A percentile compares a stretch with the other conserved stretches of the same genome.
These are phyloP conservation scores for Chymomyza costata DNA, from an alignment of 1,140 invertebrate species.

Conservation along the genomic window DNA sequence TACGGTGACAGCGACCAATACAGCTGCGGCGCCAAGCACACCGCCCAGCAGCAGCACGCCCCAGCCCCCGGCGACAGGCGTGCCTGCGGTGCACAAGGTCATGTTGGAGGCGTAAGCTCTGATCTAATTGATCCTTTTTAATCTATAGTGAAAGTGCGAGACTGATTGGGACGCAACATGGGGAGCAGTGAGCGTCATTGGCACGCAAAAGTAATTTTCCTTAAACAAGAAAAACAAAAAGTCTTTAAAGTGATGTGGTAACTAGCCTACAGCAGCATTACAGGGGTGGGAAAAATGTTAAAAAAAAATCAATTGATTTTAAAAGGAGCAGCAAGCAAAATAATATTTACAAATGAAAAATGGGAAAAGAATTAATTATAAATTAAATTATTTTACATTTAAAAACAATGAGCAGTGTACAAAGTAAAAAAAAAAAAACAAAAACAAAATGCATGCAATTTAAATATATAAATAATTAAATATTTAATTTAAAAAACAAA, in stretches of 20 bases:
- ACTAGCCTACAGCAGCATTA: constrained; percentile 29
- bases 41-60: constrained; percentile 40
- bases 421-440: constrained; percentile 29
- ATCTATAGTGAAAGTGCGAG: constrained; percentile 5
- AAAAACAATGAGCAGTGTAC: constrained; percentile 34
- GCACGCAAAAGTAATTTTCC: constrained; percentile 11
- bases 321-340: constrained; percentile 36
- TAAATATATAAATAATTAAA: constrained; percentile 55
- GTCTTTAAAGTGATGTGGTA: neutral
- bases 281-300: constrained; percentile 17
- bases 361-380: constrained; percentile 10
- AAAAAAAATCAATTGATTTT: constrained; percentile 2
- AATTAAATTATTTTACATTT: constrained; percentile 7
- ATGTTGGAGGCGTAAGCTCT: constrained; percentile 78
- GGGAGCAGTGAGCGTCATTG: neutral
- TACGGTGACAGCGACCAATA: constrained; percentile 56
- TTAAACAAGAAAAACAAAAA: constrained; percentile 3
- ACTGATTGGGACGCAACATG: constrained; percentile 7
- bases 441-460: constrained; percentile 59
- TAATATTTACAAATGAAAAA: constrained; percentile 33
- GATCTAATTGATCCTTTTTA: neutral
- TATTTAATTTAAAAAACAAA: constrained; percentile 41
- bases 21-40: constrained; percentile 13
- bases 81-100: constrained; percentile 76
- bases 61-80: constrained; percentile 48